Evolutionary conservation across 2,888 invertebrate species (phyloP), one percentile per base, ranked within the genome.

Genomic region (Harpalus rubripes): DNA sequence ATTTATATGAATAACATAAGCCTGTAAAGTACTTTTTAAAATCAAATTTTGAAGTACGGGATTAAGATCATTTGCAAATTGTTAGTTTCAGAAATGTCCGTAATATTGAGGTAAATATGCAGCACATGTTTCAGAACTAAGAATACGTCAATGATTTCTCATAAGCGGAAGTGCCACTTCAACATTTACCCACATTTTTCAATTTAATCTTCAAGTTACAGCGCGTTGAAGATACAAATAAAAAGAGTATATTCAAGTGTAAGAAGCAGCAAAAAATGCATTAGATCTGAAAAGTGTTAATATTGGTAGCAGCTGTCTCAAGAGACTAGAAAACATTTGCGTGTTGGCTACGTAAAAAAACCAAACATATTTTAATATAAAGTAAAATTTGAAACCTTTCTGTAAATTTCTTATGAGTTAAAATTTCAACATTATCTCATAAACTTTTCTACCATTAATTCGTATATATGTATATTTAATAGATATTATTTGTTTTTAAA

Each of bases 191-290:
- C 65, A 65, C 32, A 32, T 65, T 32, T 32, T 65, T 65, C 65
- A 65, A 65, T 65, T 65, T 65, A 65, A 65, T 65, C 65, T 65
- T 26, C n/a, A 65, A 32, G 63, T n/a, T 65, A 26, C 65, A 32
- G 32, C 32, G 65, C 65, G 65, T 26, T 65, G 65, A 32, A 22
- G 65, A 65, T 65, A 32, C 65, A 65, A 65, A 65, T 65, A 65
- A 65, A 32, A 65, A 26, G 65, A 65, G 65, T 32, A 32, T 39
- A 32, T 65, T 39, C 65, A 65, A 65, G 65, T 65, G 65, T 65
- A 65, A 65, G 65, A 65, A 10, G 26, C 65, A 39, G 65, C 32
- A 65, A 65, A 65, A 65, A 65, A 32, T 65, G 26, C 65, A 65
- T 10, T 26, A 4, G 65, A 26, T 32, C n/a, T 26, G 65, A 65